Evolutionary conservation across 2,888 invertebrate species (phyloP), one percentile per base, ranked within the genome.

Genomic region (Parelbella ahira): DNA sequence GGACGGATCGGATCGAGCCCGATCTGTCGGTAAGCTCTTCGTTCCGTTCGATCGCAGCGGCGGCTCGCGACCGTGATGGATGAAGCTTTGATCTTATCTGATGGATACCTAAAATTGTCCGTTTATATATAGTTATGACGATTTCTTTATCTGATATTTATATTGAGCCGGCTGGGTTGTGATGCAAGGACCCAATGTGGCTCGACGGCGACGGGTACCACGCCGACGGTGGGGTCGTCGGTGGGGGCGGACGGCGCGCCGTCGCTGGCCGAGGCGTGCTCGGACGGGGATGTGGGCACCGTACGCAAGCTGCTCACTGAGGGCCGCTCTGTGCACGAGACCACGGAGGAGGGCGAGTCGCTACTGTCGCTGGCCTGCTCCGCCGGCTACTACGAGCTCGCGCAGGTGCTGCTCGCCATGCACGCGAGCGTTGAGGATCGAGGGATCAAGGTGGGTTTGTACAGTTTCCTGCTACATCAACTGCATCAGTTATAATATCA

Each of bases 361-460:
- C 89, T 99, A 50, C 90, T 99, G 50, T 97, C 97, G 39, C 92
- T 98, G 63, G 98, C 98, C 48, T 98, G 98, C 83, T 97, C 97
- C 49, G 97, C 98, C 49, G 98, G 98, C 33, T 98, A 98, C 88
- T 98, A 95, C 88, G 98, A 98, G 86, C 91, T 98, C 57, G 98
- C 97, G 58, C 97, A 98, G 91, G 97, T 98, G 65, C 89, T 99
- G 64, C 88, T 98, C 63, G 97, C 97, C 37, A 98, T 98, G 97
- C 95, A 97, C 76, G 97, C 98, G 46, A 98, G 97, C 86, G 97
- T 98, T 44, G 98, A 99, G 83, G 98, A 98, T 80, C 91, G 98
- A 48, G 98, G 98, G 46, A 95, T 97, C 76, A 98, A 98, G 88
- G 86, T 86, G 19, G 23, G 24, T 23, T n/a, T n/a, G n/a, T n/a